Base-by-base conservation (phyloP, 2,888 invertebrate genomes). In the Mythimna impura region DNA sequence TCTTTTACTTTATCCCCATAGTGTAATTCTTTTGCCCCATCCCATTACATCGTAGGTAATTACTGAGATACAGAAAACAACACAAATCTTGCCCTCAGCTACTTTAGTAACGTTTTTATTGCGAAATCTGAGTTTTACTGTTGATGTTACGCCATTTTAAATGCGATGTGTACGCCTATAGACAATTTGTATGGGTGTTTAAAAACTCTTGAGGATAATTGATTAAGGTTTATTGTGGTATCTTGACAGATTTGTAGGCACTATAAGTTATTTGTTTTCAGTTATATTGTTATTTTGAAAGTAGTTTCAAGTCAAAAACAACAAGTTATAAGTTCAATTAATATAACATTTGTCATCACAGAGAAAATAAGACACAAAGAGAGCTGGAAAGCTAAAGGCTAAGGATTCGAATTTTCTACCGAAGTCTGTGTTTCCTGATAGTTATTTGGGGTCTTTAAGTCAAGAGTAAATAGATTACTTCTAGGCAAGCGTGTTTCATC, bases 81-180 rank as follows among this genome's bases (percentile, higher is more conserved):
- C 52, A 70, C 61, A 82, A 82, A 82, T 78, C 65, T 70, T 55
- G 47, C 34, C n/a, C 47, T 17, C 25, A 34, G 30, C n/a, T 50
- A 5, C 22, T 47, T 73, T 55, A 40, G 20, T 47, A 78, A 52
- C 54, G 14, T 82, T 78, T 81, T 82, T 77, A 78, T 77, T 69
- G 30, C 61, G 10, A 57, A 82, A 62, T 68, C 78, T 30, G 66
- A 40, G 25, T 54, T 77, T 76, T 47, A 78, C 43, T 69, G 78
- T 61, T 55, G 43, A 64, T 64, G 58, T 68, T 40, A 81, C 62
- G 55, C 63, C 61, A 36, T 77, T 78, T 43, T 57, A 4, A 25
- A 78, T 69, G 47, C 47, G 20, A 78, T 50, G 9, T 57, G 43
- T 12, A 55, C 40, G 25, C 57, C 63, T 30, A 66, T 52, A 68